phyloP scores from a whole-genome alignment of 2,113 vertebrate genomes.

The Balaeniceps rex region DNA sequence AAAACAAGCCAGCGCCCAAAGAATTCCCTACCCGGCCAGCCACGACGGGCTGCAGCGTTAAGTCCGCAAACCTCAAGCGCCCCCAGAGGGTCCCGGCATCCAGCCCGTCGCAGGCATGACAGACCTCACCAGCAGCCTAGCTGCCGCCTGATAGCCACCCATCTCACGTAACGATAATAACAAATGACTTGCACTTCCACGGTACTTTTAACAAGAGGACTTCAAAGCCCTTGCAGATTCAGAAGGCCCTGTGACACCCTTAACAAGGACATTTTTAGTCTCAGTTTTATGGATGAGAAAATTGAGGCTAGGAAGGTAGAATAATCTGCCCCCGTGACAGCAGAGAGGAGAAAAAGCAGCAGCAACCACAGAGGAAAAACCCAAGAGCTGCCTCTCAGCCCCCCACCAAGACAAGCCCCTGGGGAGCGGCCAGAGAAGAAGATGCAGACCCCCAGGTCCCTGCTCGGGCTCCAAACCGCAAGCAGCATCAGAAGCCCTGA shows the following conservation, averaged over 20 bases:
- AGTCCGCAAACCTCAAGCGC: accelerated
- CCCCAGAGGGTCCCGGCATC: not conserved
- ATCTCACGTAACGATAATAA: accelerated
- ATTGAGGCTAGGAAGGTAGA: not conserved
- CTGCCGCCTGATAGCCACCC: not conserved
- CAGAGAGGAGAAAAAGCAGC: not conserved
- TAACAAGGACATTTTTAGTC: constrained; percentile 31
- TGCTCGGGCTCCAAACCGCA: accelerated
- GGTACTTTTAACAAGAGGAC: not conserved
- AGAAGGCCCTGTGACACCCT: constrained; percentile 12
- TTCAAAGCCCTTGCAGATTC: constrained; percentile 26
- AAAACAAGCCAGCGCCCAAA: not conserved
- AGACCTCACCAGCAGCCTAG: accelerated
- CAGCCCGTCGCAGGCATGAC: not conserved
- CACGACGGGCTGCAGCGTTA: accelerated
- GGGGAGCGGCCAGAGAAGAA: not conserved
- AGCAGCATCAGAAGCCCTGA: accelerated
- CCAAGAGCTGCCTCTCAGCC: not conserved
- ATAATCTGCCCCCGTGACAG: not conserved
- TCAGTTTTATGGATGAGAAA: constrained; percentile 60
- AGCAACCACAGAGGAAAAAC: not conserved
- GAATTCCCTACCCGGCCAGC: not conserved
- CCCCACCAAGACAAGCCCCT: accelerated
- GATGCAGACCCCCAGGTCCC: not conserved
- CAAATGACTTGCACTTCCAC: not conserved